Base-by-base conservation (phyloP, 2,888 invertebrate species). In the Cephus pygmeus region DNA sequence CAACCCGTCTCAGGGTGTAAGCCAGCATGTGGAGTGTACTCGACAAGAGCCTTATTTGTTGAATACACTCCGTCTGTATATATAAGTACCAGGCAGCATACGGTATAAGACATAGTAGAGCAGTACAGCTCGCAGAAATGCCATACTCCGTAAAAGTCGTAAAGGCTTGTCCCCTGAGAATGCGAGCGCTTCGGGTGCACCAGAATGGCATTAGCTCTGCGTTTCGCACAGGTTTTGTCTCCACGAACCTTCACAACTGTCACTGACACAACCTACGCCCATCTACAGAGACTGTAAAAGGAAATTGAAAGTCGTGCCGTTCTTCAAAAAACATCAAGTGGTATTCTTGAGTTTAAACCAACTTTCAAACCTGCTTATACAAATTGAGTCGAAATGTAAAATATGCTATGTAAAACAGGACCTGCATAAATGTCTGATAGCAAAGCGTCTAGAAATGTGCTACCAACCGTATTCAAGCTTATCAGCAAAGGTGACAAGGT, bases 31-130 rank as follows among this genome's bases (percentile, higher is more conserved):
- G 83, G 85, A 82, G 83, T 83, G 84, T 83, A 83, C 81, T 84
- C 85, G 87, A 88, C 89, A 87, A 88, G 87, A 86, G 85, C 89
- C 89, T 88, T 87, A 88, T 89, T 89, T 86, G 88, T 88, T 87
- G 82, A 85, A 79, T 81, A 82, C 81, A 79, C 81, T 79, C 77
- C 78, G 80, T 81, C 83, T 82, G 81, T 83, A 84, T 83, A 83
- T 83, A 80, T 79, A 83, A 76, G 86, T 83, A 77, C 73, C 68
- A 76, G 77, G 69, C 56, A 73, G 56, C 23, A 56, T 56, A 56
- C 23, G 56, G 23, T 56, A 56, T 56, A 56, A 56, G 56, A 56
- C 23, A 56, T 56, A 56, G 56, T 56, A 56, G 56, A 56, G 56
- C 56, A 56, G 56, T 56, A 23, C 9, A 56, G 23, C 56, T 56